These are phyloP conservation scores for Tenodera sinensis DNA, from an alignment of 2,888 invertebrate species.

Conservation along the genomic window DNA sequence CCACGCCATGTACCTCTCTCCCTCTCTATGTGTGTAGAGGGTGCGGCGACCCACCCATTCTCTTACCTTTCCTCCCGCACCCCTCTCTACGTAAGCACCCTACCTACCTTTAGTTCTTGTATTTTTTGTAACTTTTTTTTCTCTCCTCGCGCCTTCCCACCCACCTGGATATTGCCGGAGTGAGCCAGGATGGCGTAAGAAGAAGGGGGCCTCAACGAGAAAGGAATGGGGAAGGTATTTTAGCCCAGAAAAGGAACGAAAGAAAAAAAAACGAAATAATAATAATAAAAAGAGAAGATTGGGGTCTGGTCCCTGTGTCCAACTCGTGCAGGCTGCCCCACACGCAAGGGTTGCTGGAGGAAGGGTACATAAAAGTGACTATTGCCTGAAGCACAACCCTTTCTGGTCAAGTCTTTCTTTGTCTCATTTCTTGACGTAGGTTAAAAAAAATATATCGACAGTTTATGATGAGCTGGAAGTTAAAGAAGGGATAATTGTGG, in stretches of 20 bases:
- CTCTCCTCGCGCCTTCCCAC: neutral
- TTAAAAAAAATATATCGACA: neutral
- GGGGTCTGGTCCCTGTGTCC: neutral
- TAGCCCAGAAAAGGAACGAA: neutral
- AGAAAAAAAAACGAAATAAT: neutral
- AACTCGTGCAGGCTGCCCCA: neutral
- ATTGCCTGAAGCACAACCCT: neutral
- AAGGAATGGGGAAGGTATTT: constrained; percentile 12
- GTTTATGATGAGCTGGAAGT: neutral
- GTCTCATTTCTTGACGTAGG: neutral
- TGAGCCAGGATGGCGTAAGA: neutral
- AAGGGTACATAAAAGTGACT: neutral
- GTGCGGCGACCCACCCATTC: constrained; percentile 11
- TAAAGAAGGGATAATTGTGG: neutral
- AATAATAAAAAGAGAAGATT: neutral
- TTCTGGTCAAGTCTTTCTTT: neutral
- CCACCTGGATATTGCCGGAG: neutral
- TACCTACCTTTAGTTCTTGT: neutral
- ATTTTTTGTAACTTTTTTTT: constrained; percentile 10
- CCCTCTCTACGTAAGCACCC: neutral
- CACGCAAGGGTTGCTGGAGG: neutral
- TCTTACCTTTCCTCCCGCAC: neutral
- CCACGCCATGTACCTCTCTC: neutral
- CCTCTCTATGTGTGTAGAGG: neutral
- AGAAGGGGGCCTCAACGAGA: constrained; percentile 5